A percentile compares a stretch with the other conserved stretches of the same genome.
phyloP scores from a whole-genome alignment of 1,140 invertebrate species.

The Macrobrachium nipponense region DNA sequence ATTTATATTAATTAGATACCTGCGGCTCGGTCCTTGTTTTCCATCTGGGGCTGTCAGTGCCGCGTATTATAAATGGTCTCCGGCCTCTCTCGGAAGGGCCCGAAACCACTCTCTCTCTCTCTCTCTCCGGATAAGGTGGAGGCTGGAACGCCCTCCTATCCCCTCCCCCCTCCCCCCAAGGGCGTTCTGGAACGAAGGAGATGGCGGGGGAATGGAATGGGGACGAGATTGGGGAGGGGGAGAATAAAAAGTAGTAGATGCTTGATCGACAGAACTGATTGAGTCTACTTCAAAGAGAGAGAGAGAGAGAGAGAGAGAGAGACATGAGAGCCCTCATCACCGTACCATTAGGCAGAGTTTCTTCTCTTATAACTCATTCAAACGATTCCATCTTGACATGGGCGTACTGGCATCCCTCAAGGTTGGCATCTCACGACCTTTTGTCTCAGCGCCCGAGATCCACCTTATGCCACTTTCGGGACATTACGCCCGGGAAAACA shows the following conservation, averaged over 20 bases:
- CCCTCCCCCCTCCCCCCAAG: not conserved
- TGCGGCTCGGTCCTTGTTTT: slow-evolving; percentile 57
- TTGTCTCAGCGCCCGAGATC: no score
- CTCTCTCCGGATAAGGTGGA: not conserved
- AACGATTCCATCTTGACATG: no score
- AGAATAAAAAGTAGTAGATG: not conserved
- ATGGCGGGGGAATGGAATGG: not conserved
- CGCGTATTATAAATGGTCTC: slow-evolving; percentile 52
- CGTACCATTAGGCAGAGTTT: no score
- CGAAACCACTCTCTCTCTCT: not conserved
- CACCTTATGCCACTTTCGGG: no score
- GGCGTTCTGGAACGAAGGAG: not conserved
- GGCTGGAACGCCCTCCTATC: no score
- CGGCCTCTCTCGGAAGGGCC: not conserved
- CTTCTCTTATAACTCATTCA: no score
- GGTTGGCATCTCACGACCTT: no score
- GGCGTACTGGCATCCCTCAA: no score
- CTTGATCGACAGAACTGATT: no score
- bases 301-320: not conserved
- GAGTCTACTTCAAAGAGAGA: no score
- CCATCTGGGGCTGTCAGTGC: slow-evolving; percentile 54
- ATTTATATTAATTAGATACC: slow-evolving; percentile 63
- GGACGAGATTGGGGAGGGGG: not conserved
- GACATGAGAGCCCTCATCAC: not conserved
- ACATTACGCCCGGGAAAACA: no score